Evolutionary conservation across 2,113 vertebrate genomes (phyloP), one percentile per base, ranked within the genome.

Genomic region (Mesoclemmys tuberculata): DNA sequence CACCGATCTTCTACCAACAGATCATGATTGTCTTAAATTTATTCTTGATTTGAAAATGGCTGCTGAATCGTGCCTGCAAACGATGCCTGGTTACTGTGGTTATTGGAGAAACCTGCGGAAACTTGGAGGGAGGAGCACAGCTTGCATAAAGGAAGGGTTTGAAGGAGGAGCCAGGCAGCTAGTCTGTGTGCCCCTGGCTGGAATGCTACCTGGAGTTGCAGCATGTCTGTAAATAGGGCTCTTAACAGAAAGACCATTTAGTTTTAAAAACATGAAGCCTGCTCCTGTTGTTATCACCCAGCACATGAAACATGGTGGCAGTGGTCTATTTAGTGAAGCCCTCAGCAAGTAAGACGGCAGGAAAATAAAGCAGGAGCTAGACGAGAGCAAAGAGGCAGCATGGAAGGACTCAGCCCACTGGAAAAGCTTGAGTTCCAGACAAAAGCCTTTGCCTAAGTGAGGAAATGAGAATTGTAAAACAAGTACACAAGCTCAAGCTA

Each of bases 1-100:
- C 10, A 1, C 5, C 1, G n/a, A 24, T 5, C 44, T 49, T 55
- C 48, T 1, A 3, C 14, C 77, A 58, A 51, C 35, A 52, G 35
- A 22, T 10, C 12, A 35, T 1, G 26, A 2, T n/a, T 46, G 80
- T 41, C 56, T 78, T 54, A 56, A 10, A 35, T 79, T 16, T 68
- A 26, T 1, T 77, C 55, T 46, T 29, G 77, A 79, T 81, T 85
- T 79, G 29, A 48, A 80, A 83, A 26, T 19, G 41, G 5, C 24
- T 77, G 26, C 48, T 54, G 2, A 3, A 31, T 10, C 1, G 58
- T 27, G 18, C 0, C 13, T 31, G 41, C 19, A 24, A 74, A 74
- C 22, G 12, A 41, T 10, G 44, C 12, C 22, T 71, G 51, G 46
- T 7, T 64, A 4, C 0, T 3, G 56, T 11, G 29, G 56, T 64